Evolutionary conservation across 1,140 invertebrate species (phyloP).

Genomic region (Drosophila quadrilineata): DNA sequence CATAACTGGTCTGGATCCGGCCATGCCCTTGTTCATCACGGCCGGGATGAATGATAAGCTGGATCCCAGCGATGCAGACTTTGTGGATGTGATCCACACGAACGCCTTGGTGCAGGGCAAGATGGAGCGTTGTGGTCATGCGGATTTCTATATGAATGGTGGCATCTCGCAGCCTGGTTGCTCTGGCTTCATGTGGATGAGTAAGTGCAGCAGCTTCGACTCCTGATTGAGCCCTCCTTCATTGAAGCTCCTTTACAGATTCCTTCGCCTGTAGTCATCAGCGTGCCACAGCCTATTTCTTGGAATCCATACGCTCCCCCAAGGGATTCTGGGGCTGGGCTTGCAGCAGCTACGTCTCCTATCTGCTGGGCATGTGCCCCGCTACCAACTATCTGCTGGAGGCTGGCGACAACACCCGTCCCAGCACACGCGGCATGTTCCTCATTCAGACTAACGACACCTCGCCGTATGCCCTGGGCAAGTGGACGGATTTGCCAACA

Average conservation of each 20-base stretch:
- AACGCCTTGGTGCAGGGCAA: constrained; percentile 87
- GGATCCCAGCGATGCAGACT: constrained; percentile 86
- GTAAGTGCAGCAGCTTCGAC: no score
- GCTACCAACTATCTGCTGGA: constrained; percentile 71
- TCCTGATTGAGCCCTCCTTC: no score
- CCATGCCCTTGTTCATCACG: constrained; percentile 85
- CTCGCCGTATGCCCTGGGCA: constrained; percentile 73
- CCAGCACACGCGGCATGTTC: constrained; percentile 68
- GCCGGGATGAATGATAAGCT: constrained; percentile 84
- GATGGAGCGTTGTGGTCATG: constrained; percentile 85
- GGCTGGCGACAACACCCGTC: constrained; percentile 70
- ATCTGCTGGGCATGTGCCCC: constrained; percentile 83
- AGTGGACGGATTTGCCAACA: constrained; percentile 73
- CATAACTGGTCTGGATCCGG: constrained; percentile 87
- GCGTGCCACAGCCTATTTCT: constrained; percentile 86
- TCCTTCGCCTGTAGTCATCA: constrained; percentile 85
- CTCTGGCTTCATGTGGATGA: constrained; percentile 41
- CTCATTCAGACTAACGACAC: constrained; percentile 70
- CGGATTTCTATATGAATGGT: constrained; percentile 89
- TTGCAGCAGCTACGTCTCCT: constrained; percentile 84
- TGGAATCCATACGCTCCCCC: constrained; percentile 86
- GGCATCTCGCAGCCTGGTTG: constrained; percentile 87
- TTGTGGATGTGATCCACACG: constrained; percentile 90
- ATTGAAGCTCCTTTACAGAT: constrained; percentile 44
- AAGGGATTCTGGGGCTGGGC: constrained; percentile 87